These are phyloP conservation scores for Mesorhabditis sp. DNA, from an alignment of 2,888 invertebrate genomes.

Conservation along the genomic window DNA sequence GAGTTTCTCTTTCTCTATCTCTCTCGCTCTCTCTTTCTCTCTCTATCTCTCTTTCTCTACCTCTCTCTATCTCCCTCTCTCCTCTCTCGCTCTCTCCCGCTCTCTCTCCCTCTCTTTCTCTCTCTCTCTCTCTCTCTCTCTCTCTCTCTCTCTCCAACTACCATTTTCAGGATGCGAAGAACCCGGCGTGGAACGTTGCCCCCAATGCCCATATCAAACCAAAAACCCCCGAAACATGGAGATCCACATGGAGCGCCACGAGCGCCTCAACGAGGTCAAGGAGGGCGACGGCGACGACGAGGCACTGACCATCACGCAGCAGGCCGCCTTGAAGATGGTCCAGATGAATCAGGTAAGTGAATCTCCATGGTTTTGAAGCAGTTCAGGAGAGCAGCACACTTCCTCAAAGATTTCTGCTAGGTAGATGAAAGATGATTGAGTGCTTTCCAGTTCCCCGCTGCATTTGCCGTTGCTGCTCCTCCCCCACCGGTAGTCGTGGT, in stretches of 20 bases:
- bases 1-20: not conserved
- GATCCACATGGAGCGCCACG: slow-evolving; percentile 38
- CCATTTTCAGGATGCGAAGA: not conserved
- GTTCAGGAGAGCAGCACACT: not conserved
- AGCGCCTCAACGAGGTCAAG: slow-evolving; percentile 35
- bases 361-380: not conserved
- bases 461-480: not conserved
- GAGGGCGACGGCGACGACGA: slow-evolving; percentile 38
- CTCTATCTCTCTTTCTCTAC: too few species aligned
- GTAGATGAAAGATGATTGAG: not conserved
- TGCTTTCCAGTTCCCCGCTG: not conserved
- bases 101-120: too few species aligned
- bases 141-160: not conserved
- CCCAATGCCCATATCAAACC: slow-evolving; percentile 31
- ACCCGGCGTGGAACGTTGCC: slow-evolving; percentile 20
- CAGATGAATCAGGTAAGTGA: slow-evolving; percentile 25
- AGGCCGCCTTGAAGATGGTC: slow-evolving; percentile 45
- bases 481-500: too few species aligned
- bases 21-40: too few species aligned
- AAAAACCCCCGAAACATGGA: slow-evolving; percentile 34
- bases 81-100: too few species aligned
- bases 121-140: too few species aligned
- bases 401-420: not conserved
- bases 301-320: slow-evolving; percentile 37
- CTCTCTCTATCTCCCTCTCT: too few species aligned